Base-by-base conservation (phyloP, 2,888 invertebrate species). In the Rutpela maculata region DNA sequence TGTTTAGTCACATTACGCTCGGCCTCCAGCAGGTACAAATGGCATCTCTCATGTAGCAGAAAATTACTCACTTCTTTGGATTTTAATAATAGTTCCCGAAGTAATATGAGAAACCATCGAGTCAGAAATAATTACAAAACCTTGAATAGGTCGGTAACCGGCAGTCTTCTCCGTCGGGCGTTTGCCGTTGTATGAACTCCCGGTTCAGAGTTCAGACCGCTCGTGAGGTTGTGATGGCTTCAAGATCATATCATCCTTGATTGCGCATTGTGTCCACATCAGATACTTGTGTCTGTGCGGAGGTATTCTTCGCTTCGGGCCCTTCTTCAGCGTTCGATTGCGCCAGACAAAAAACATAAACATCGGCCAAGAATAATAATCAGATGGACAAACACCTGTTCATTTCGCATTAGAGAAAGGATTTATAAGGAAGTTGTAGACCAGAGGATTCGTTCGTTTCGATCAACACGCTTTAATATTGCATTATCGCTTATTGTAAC, bases 111-210 rank as follows among this genome's bases (percentile, higher is more conserved):
- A 69, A 38, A 31, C 69, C 57, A 65, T 65, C 65, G 38, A 65
- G 38, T 43, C 38, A 38, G 43, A 65, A 65, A 73, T 66, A 72
- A 68, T 75, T 72, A 72, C 62, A 60, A 69, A 75, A 70, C 78
- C 78, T 78, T 75, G 75, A 72, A 72, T 59, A 63, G 78, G 78
- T 78, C 78, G 75, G 67, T 78, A 78, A 78, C 78, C 78, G 69
- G 60, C 69, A 59, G 72, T 65, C 59, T 59, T 73, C 62, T 57
- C 56, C 73, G 57, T 60, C 69, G 63, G 73, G 35, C 62, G 63
- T 73, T 75, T 60, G 70, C 75, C 75, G 78, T 75, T 78, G 78
- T 62, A 60, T 75, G 78, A 78, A 78, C 78, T 75, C 63, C 55
- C 38, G 75, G 78, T 78, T 78, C 78, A 78, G 73, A 78, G 78